Base-by-base conservation (phyloP, 1,140 invertebrate species). In the Neuroterus valhalla region DNA sequence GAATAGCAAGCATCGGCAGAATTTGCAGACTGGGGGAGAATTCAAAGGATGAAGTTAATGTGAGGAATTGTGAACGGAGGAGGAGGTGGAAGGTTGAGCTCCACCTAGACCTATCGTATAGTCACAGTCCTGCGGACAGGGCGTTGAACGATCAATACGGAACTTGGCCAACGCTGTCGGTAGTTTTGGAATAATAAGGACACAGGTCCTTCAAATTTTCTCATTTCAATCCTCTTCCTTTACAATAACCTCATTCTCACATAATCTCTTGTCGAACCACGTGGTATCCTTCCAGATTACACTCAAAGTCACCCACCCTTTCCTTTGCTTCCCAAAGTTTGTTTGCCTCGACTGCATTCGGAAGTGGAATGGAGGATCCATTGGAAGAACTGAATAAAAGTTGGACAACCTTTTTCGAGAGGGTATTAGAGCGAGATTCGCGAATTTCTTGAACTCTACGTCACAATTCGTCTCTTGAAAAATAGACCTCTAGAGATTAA, bases 171-270 rank as follows among this genome's bases (percentile, higher is more conserved):
- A 82, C 76, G 31, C 72, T 75, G 77, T 79, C 79, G 26, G 62
- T 50, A 66, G 45, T 67, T 50, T 76, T 52, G 66, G 74, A 75
- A 79, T 82, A 81, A 78, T 81, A 81, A 55, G 76, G 76, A 84
- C 80, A 78, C 78, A 77, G n/a, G 55, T 62, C 55, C 26, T 15
- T 38, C 55, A 23, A 26, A 62, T 31, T 62, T 11, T 23, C 31
- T 38, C 23, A n/a, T 26, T 62, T 23, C 31, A n/a, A 26, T 38
- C 55, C 55, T 26, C 55, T 14, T 62, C 0, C 12, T 26, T 62
- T 62, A 62, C 55, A 62, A 62, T 62, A 62, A 62, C 55, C 23
- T 23, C 23, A 31, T 62, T 62, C 26, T 2, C 26, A 1, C 21
- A 62, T 23, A 62, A 62, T 62, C 21, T 62, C 55, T 38, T 62